Evolutionary conservation across 2,888 invertebrate species (phyloP).

Genomic region (Thalpophila matura): DNA sequence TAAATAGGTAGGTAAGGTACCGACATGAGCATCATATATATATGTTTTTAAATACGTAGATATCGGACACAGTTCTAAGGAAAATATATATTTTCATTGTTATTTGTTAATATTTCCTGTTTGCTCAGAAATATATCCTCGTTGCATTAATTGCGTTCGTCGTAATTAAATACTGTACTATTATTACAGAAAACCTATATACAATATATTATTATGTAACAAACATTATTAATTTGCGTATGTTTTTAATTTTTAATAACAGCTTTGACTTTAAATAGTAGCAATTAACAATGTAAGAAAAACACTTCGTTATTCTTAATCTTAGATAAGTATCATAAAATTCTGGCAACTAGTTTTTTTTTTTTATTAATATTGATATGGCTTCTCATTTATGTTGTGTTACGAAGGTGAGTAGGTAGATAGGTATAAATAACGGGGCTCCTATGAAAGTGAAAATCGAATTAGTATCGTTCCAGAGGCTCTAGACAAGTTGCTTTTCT

Average conservation of each 20-base stretch:
- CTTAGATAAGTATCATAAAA: too few species aligned
- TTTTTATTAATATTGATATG: neutral
- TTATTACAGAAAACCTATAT: too few species aligned
- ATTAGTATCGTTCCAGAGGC: constrained; percentile 31
- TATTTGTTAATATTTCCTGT: constrained; percentile 47
- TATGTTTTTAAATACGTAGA: constrained; percentile 5
- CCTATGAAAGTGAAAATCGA: constrained; percentile 27
- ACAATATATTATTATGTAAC: too few species aligned
- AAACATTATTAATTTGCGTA: neutral
- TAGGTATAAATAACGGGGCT: neutral
- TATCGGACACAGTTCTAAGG: constrained; percentile 20
- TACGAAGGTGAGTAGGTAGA: neutral
- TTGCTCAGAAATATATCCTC: constrained; percentile 32
- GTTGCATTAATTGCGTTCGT: constrained; percentile 3
- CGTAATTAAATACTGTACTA: constrained; percentile 13
- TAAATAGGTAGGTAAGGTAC: neutral
- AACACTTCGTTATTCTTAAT: too few species aligned
- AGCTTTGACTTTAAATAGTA: too few species aligned
- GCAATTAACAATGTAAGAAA: too few species aligned
- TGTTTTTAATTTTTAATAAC: too few species aligned
- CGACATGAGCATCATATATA: neutral
- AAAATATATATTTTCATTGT: constrained; percentile 35
- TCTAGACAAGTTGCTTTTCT: too few species aligned
- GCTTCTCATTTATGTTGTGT: neutral
- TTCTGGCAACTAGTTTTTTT: neutral